Percentiles rank a stretch among this genome's conserved stretches.
phyloP scores from a whole-genome alignment of 2,113 vertebrate genomes.

The Scophthalmus maximus region DNA sequence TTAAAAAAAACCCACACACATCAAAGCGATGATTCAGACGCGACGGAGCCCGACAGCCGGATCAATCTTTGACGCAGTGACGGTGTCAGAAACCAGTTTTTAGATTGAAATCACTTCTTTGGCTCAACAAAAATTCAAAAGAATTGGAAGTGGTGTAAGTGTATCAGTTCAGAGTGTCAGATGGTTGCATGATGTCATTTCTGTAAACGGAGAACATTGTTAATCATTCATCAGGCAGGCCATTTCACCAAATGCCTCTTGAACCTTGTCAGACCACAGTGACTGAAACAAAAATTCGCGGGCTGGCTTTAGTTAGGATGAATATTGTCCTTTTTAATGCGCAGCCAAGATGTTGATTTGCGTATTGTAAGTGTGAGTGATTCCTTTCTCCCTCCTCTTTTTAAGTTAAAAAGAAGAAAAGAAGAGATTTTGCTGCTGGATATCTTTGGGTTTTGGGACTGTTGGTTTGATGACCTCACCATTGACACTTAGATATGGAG shows the following conservation, averaged over 20 bases:
- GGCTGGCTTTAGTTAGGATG: too few species aligned
- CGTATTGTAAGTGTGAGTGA: too few species aligned
- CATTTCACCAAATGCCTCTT: not conserved
- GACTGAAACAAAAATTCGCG: not conserved
- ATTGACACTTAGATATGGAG: not conserved
- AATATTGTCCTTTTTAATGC: conserved; percentile 5
- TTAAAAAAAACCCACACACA: too few species aligned
- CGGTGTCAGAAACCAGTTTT: not conserved
- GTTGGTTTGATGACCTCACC: not conserved
- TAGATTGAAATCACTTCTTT: too few species aligned
- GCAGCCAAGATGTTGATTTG: not conserved
- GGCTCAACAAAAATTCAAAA: too few species aligned
- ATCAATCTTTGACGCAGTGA: not conserved
- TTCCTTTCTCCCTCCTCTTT: too few species aligned
- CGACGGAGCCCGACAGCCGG: too few species aligned
- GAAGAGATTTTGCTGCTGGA: too few species aligned
- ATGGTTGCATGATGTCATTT: not conserved
- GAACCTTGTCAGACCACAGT: not conserved
- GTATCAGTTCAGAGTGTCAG: not conserved
- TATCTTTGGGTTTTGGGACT: not conserved
- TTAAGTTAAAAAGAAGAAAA: too few species aligned
- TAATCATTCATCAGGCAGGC: not conserved
- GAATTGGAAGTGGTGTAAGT: not conserved
- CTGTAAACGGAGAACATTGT: not conserved
- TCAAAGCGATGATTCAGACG: too few species aligned